Base-by-base conservation (phyloP, 2,888 invertebrate species). In the Adelognathus sp. region DNA sequence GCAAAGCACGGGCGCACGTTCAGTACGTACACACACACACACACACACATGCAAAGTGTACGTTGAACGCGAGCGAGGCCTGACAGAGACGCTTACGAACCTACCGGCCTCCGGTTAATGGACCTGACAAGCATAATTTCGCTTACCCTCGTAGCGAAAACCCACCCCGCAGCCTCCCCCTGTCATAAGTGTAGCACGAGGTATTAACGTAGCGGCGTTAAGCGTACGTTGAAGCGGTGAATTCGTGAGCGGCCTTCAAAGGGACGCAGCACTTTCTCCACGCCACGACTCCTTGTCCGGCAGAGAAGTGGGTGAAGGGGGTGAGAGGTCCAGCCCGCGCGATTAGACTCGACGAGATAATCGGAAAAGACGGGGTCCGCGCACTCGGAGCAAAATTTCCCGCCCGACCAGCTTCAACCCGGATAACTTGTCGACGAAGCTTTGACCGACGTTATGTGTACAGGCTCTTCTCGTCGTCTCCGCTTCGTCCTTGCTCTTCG, bases 111-210 rank as follows among this genome's bases (percentile, higher is more conserved):
- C 72, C 81, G 86, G 87, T 87, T 88, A 89, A 88, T 88, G 88
- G 88, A 88, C 83, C 88, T 88, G 89, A 89, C 88, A 89, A 86
- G 87, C 87, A 88, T 87, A 89, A 89, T 89, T 89, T 88, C 83
- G 84, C 86, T 84, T 83, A 89, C 89, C 89, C 88, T 89, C 86
- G 88, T 89, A 87, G 75, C 85, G 83, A 86, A n/a, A n/a, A 83
- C 85, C 85, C 72, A 46, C 41, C 39, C 66, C 71, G 31, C 67
- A n/a, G 60, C 84, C 83, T 82, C 82, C 86, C 85, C 86, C 86
- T 88, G 88, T 88, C 88, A 86, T 87, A 85, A 88, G 85, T 78
- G 78, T 77, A 80, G 80, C 78, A 74, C 74, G 83, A 85, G 87
- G 86, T 84, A 86, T 86, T 87, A 86, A 86, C 87, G 83, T 76